A percentile compares a stretch with the other conserved stretches of the same genome.
Conservation (phyloP, 2,888 invertebrate species). For the Fissipunctia ypsillon region DNA sequence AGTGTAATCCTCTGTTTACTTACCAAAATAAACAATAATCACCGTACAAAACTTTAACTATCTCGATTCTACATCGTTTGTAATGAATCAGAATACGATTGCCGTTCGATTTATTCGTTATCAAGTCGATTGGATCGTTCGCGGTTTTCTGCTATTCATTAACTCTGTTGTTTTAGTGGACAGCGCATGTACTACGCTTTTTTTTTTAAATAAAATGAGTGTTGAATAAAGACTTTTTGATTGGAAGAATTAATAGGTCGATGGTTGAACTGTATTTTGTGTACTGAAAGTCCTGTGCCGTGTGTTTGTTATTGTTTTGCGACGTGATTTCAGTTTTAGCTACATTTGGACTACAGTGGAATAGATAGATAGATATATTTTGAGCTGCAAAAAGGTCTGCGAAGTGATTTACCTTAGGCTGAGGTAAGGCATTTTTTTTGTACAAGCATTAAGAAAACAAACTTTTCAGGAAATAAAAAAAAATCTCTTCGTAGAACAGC, state of each 20-base stretch:
- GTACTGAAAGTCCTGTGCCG: not conserved
- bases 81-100: conserved; percentile 47
- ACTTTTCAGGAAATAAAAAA: not conserved
- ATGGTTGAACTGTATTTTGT: not conserved
- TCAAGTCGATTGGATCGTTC: conserved; percentile 48
- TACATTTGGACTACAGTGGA: too few species aligned
- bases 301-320: conserved; percentile 15
- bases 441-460: not conserved
- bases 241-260: not conserved
- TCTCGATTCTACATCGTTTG: conserved; percentile 29
- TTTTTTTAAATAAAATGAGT: not conserved
- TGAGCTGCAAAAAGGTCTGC: too few species aligned
- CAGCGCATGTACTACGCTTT: conserved; percentile 27
- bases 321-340: not conserved
- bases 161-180: conserved; percentile 43
- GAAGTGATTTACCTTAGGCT: too few species aligned
- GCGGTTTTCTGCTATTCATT: conserved; percentile 59
- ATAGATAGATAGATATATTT: too few species aligned
- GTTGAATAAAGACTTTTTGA: not conserved
- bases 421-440: too few species aligned
- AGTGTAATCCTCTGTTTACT: not conserved
- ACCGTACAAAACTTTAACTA: not conserved
- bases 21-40: not conserved
- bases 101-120: conserved; percentile 54
- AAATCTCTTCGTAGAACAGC: not conserved